A percentile compares a stretch with the other conserved stretches of the same genome.
Conservation (phyloP, 2,888 invertebrate genomes). For the Cancer borealis region DNA sequence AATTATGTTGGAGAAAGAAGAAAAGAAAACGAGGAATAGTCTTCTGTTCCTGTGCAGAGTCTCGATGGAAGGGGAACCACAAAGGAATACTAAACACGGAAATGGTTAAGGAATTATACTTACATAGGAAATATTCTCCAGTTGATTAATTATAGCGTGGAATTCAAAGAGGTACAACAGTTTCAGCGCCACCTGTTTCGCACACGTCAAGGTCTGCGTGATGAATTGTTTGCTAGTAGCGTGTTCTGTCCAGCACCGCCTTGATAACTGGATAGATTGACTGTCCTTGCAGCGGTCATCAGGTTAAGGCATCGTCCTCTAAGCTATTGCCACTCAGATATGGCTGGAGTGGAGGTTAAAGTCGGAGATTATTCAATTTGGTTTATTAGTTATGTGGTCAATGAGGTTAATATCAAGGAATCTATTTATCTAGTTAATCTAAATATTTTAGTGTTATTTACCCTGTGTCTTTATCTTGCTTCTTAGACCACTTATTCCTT, state of each 20-base stretch:
- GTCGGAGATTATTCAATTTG: background rate
- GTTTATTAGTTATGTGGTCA: background rate
- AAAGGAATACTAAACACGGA: background rate
- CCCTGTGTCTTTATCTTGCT: background rate
- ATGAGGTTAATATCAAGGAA: background rate
- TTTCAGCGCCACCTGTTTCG: background rate
- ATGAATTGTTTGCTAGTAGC: background rate
- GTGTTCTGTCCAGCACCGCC: background rate
- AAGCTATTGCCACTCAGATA: background rate
- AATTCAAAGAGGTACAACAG: background rate
- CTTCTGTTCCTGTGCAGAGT: background rate
- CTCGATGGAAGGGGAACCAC: background rate
- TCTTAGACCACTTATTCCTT: too few relatives aligned
- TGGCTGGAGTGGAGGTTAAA: background rate
- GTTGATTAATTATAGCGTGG: background rate
- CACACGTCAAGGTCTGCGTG: background rate
- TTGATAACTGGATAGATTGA: background rate
- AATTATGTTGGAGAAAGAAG: background rate
- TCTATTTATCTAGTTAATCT: background rate
- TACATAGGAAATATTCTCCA: background rate
- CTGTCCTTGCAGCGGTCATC: background rate
- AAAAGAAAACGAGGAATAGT: background rate
- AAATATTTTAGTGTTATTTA: background rate
- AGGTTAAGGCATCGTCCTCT: background rate
- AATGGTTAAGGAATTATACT: background rate